phyloP scores from a whole-genome alignment of 2,113 vertebrate species.

The Strigops habroptila region DNA sequence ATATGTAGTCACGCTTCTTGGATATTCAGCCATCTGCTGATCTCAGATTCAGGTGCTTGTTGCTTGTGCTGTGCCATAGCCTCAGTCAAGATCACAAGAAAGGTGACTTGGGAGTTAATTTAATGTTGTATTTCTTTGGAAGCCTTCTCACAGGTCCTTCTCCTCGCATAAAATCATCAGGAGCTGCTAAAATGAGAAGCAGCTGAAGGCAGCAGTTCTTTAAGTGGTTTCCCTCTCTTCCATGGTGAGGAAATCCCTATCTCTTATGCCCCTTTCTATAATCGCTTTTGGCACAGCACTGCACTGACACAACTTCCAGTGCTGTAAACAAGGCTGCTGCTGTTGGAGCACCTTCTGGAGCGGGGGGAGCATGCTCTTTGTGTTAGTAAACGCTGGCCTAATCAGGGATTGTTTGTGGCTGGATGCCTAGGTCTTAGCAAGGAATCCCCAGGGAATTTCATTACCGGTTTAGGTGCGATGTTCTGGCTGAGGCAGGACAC shows the following conservation, averaged over 20 bases:
- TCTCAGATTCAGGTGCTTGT: background rate
- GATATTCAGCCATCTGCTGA: background rate
- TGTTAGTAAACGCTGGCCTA: background rate
- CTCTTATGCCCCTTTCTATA: background rate
- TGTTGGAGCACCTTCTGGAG: background rate
- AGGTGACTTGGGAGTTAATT: background rate
- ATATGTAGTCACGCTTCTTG: background rate
- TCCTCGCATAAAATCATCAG: background rate
- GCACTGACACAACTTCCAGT: background rate
- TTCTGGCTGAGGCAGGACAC: background rate
- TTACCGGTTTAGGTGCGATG: background rate
- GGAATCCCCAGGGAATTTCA: background rate
- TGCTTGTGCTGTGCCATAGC: background rate
- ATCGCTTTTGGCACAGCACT: background rate
- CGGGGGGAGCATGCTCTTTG: background rate
- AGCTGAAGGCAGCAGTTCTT: background rate
- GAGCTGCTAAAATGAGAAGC: background rate
- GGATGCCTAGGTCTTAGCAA: background rate
- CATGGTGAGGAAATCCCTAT: background rate
- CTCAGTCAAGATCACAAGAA: rapidly evolving
- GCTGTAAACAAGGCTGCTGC: background rate
- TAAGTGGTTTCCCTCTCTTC: background rate
- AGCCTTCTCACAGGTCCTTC: background rate
- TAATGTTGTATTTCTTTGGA: background rate
- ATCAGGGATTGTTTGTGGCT: background rate